These are phyloP conservation scores for Drosophila gunungcola DNA, from an alignment of 1,140 invertebrate species.

Conservation along the genomic window DNA sequence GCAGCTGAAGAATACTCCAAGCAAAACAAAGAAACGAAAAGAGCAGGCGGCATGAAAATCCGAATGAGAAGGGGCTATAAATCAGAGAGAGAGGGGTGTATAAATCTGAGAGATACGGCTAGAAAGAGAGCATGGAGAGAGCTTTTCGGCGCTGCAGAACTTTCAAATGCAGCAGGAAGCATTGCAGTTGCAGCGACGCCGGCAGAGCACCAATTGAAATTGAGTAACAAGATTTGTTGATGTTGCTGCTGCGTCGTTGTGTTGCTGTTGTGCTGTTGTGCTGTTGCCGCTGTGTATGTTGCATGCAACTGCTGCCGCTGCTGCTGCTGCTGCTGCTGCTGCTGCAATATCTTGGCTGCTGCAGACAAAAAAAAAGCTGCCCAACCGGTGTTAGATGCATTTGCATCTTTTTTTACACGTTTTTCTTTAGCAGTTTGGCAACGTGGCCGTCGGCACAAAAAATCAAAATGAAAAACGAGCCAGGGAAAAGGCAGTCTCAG, in stretches of 20 bases:
- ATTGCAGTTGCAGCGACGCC: constrained; percentile 52
- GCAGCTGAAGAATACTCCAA: constrained; percentile 70
- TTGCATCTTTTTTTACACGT: constrained; percentile 58
- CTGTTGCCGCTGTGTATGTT: constrained; percentile 26
- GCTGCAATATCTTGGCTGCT: constrained; percentile 18
- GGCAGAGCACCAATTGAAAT: constrained; percentile 77
- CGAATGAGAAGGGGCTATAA: background rate
- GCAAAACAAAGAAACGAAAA: constrained; percentile 81
- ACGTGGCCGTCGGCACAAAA: constrained; percentile 38
- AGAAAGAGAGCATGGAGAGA: constrained; percentile 37
- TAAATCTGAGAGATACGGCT: background rate
- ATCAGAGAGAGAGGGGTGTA: background rate
- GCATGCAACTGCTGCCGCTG: constrained; percentile 65
- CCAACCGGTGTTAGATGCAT: constrained; percentile 81
- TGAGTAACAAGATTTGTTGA: constrained; percentile 76
- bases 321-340: constrained; percentile 40
- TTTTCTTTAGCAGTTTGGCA: constrained; percentile 67
- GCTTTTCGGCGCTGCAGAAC: constrained; percentile 66
- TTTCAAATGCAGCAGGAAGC: constrained; percentile 66
- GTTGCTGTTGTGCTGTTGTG: constrained; percentile 25
- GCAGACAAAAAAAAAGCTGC: constrained; percentile 62
- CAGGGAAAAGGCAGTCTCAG: constrained; percentile 50
- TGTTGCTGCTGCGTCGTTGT: constrained; percentile 17
- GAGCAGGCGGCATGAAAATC: constrained; percentile 22
- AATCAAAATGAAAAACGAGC: constrained; percentile 28